These are phyloP conservation scores for Spodoptera exigua DNA, from an alignment of 2,888 invertebrate genomes.

Conservation along the genomic window DNA sequence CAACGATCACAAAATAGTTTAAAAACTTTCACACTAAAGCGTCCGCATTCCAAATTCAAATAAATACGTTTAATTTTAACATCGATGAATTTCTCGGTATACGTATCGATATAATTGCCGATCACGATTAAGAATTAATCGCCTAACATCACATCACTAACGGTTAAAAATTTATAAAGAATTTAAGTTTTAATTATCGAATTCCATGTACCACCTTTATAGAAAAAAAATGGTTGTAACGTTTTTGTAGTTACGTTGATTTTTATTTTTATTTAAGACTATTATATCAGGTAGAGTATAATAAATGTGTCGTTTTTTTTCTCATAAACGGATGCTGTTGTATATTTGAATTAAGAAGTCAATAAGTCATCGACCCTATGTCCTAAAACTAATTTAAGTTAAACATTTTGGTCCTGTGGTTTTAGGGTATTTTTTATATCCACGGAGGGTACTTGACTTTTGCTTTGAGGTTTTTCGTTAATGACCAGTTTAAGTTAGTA, in stretches of 20 bases:
- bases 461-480: too few relatives aligned
- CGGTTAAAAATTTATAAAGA: conserved; percentile 28
- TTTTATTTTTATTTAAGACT: conserved; percentile 16
- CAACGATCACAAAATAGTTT: conserved; percentile 10
- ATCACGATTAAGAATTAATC: conserved; percentile 53
- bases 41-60: conserved; percentile 55
- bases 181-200: conserved; percentile 41
- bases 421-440: too few relatives aligned
- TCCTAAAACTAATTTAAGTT: too few relatives aligned
- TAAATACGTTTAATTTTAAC: conserved; percentile 56
- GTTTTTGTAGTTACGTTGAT: too few relatives aligned
- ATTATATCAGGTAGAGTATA: conserved; percentile 24
- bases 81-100: conserved; percentile 53
- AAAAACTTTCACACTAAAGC: conserved; percentile 44
- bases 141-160: conserved; percentile 41
- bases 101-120: conserved; percentile 50
- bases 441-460: too few relatives aligned
- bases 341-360: too few relatives aligned
- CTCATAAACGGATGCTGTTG: too few relatives aligned
- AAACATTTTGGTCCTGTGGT: too few relatives aligned
- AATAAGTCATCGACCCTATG: too few relatives aligned
- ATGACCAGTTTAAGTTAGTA: too few relatives aligned
- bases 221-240: conserved; percentile 7
- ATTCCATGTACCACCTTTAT: conserved; percentile 36
- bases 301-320: too few relatives aligned